Evolutionary conservation across 2,888 invertebrate genomes (phyloP).

Genomic region (Drosophila pseudotalamancana): DNA sequence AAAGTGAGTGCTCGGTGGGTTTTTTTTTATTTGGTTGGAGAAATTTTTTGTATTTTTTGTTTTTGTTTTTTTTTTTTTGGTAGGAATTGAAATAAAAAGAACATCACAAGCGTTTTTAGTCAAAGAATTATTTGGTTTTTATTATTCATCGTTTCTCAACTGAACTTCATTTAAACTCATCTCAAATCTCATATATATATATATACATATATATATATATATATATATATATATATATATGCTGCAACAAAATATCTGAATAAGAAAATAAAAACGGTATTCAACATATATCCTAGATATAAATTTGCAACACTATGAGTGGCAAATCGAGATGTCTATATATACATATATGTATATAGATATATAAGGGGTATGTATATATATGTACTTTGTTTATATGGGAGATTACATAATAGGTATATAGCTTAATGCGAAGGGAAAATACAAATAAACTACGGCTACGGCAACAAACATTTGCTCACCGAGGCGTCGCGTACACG

Average conservation of each 20-base stretch:
- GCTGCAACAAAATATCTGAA: slow-evolving; percentile 47
- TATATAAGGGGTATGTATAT: slow-evolving; percentile 23
- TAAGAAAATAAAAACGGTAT: slow-evolving; percentile 31
- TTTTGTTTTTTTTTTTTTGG: slow-evolving; percentile 15
- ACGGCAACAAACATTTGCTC: slow-evolving; percentile 54
- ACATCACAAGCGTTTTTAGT: slow-evolving; percentile 85
- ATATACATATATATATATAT: slow-evolving; percentile 1
- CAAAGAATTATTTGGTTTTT: slow-evolving; percentile 83
- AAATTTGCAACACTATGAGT: slow-evolving; percentile 10
- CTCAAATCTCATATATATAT: slow-evolving; percentile 12
- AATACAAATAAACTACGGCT: slow-evolving; percentile 39
- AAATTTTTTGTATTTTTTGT: slow-evolving; percentile 17
- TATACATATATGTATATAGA: background rate
- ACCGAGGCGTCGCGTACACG: slow-evolving; percentile 30
- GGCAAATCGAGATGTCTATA: background rate
- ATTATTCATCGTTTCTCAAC: slow-evolving; percentile 71
- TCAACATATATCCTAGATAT: slow-evolving; percentile 46
- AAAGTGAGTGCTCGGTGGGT: slow-evolving; percentile 61
- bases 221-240: no score
- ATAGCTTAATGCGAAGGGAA: slow-evolving; percentile 49
- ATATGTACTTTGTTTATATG: slow-evolving; percentile 28
- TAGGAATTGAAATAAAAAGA: slow-evolving; percentile 68
- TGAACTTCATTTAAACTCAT: slow-evolving; percentile 39
- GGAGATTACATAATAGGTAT: slow-evolving; percentile 39
- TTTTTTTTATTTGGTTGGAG: slow-evolving; percentile 55